Percentiles rank a stretch among this genome's conserved stretches.
Evolutionary conservation across 2,113 vertebrate species (phyloP).

Genomic region (Cyanoderma ruficeps): DNA sequence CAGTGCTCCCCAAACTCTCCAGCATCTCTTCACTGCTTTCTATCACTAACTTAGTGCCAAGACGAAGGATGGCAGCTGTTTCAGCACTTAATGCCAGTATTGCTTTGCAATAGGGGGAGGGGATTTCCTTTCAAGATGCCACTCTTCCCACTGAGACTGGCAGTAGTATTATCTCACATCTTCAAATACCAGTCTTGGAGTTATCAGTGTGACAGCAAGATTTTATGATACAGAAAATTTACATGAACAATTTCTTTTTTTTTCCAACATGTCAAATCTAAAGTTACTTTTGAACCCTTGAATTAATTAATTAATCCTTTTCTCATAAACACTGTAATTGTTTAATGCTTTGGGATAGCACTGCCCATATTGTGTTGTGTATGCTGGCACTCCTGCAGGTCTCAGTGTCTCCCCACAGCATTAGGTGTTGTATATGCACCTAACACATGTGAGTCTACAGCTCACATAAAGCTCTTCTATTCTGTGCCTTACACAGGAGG

Average conservation of each 20-base stretch:
- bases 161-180: background rate
- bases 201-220: background rate
- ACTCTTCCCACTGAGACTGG: background rate
- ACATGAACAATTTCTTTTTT: background rate
- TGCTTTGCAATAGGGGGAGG: background rate
- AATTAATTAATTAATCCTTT: background rate
- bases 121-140: background rate
- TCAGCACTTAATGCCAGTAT: background rate
- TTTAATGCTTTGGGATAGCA: background rate
- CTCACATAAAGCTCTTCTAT: background rate
- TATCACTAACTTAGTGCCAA: background rate
- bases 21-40: background rate
- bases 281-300: background rate
- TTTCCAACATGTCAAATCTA: background rate
- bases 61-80: background rate
- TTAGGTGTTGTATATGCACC: accelerated
- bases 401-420: background rate
- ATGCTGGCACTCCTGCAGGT: background rate
- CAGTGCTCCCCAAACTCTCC: background rate
- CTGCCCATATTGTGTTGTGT: background rate
- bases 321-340: background rate
- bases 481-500: background rate
- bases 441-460: background rate
- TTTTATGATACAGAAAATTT: background rate
- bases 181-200: background rate